Base-by-base conservation (phyloP, 2,113 vertebrate genomes). In the Gulo gulo region DNA sequence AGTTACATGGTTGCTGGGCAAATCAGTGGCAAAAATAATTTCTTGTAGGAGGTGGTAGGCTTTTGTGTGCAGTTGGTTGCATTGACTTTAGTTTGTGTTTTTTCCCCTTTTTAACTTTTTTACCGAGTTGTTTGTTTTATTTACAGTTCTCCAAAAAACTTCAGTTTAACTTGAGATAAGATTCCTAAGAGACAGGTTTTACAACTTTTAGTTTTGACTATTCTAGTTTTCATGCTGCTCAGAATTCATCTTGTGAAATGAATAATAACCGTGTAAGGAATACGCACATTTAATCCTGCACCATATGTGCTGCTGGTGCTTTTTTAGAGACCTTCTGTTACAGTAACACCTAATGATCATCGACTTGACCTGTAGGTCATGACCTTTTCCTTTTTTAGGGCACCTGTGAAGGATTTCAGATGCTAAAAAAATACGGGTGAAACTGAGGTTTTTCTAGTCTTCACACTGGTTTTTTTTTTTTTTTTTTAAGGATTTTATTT, bases 321-420 rank as follows among this genome's bases (percentile, higher is more conserved):
- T 97, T 93, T 94, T 98, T 97, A 97, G 98, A 96, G 92, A 85
- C 98, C 98, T 98, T 98, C 98, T 99, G 98, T 97, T 97, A 97
- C 86, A 89, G 94, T 97, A 97, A 97, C 97, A 98, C 97, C 97
- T 98, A 94, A 96, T 92, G 92, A 94, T 92, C 85, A 74, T 63
- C 92, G 96, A 91, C 65, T 96, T 98, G 98, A 99, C 99, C 99
- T 97, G 20, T 45, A 95, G 98, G 98, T 98, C 98, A 87, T 95
- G 97, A 98, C 97, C 97, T 98, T 97, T 89, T 93, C 87, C 91
- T 97, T 96, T 98, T 42, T 84, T 89, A 96, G 98, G 98, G 98
- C 98, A 99, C 99, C 99, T 99, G 99, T 96, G 98, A 92, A 96
- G 93, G 97, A 96, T 97, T 98, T 93, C 98, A 98, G 98, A 98